Evolutionary conservation across 2,797 vertebrate genomes (phyloP).

Genomic region (Graptemys geographica): DNA sequence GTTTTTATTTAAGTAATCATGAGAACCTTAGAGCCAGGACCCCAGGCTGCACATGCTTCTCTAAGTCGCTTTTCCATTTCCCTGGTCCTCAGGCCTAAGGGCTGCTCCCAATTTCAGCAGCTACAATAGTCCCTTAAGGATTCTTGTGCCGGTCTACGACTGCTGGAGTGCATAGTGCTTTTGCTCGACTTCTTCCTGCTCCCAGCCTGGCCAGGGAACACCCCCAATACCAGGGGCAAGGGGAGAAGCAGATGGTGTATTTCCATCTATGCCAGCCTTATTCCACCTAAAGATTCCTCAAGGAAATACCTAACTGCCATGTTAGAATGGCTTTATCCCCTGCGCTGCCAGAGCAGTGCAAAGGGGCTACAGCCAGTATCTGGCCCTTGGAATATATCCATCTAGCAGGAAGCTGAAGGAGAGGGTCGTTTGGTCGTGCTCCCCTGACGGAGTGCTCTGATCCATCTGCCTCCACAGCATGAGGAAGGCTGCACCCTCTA

Average conservation of each 20-base stretch:
- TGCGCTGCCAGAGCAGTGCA: rapidly evolving
- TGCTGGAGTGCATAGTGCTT: background rate
- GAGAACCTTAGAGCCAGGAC: background rate
- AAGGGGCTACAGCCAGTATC: background rate
- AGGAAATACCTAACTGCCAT: background rate
- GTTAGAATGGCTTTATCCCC: background rate
- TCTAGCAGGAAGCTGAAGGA: background rate
- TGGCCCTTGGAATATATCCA: background rate
- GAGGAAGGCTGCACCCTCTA: background rate
- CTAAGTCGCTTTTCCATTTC: background rate
- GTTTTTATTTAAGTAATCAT: background rate
- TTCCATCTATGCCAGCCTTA: background rate
- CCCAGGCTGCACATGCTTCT: background rate
- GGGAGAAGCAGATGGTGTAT: background rate
- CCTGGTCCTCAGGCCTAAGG: background rate
- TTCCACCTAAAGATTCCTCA: background rate
- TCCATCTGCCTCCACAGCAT: background rate
- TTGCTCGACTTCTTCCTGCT: background rate
- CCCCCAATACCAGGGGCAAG: rapidly evolving
- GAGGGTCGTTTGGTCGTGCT: background rate
- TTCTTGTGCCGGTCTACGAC: background rate
- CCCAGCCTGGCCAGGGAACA: background rate
- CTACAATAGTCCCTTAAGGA: background rate
- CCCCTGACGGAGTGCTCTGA: background rate
- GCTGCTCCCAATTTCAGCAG: background rate